Base-by-base conservation (phyloP, 2,797 vertebrate species). In the Alosa sapidissima region DNA sequence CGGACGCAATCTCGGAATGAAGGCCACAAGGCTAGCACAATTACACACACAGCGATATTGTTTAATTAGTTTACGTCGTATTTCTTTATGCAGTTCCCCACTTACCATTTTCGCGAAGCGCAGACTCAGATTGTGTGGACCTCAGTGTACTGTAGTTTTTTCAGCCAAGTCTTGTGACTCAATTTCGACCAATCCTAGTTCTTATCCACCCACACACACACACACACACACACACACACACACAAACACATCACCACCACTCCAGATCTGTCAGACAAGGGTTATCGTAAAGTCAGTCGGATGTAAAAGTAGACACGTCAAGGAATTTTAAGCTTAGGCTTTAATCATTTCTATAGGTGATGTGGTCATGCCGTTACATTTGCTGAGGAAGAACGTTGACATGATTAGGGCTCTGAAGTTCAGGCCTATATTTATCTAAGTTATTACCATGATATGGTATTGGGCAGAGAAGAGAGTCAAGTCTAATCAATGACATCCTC, bases 41-140 rank as follows among this genome's bases (percentile, higher is more conserved):
- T 11, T 16, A 75, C 1, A 75, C 68, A 45, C 9, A 45, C 16
- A 41, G 6, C 28, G 5, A 75, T 75, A 16, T 3, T 45, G 19
- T 41, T 19, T 7, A 5, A 75, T 75, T 45, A 45, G 36, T 75
- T 41, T 75, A 75, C 16, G 36, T 75, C 14, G 13, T 75, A 75
- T 75, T 75, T 75, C 68, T 75, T 75, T 75, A 45, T 75, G 13
- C 36, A 75, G 68, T 45, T 75, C 58, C 58, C 58, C 84, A 88
- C 91, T 92, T 88, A 92, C 91, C 91, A 92, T 92, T 90, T 92
- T 91, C 81, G 68, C 36, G 88, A 58, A 89, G 72, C 88, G 48
- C 88, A 89, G 89, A 87, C 88, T 87, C 90, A 83, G 83, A 72
- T 72, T 81, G 86, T 84, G 81, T 72, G 55, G 87, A 87, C 84